Percentiles rank a stretch among this genome's conserved stretches.
These are phyloP conservation scores for Brassicogethes aeneus DNA, from an alignment of 2,888 invertebrate species.

Conservation along the genomic window DNA sequence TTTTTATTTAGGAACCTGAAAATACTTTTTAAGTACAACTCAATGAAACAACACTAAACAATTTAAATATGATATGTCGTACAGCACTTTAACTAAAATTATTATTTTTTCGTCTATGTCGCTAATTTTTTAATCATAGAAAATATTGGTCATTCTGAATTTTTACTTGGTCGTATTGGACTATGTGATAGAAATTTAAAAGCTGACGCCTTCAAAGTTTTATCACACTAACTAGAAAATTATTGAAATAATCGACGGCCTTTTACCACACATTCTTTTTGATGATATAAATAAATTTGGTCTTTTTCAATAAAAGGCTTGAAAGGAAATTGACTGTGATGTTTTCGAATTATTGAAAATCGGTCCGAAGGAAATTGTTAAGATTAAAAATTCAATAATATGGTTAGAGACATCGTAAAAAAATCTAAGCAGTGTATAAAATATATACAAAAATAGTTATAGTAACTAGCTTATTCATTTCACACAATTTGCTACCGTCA, in stretches of 20 bases:
- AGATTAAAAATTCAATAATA: not conserved
- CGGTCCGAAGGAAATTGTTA: too few relatives aligned
- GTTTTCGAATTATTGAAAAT: too few relatives aligned
- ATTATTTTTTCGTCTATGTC: not conserved
- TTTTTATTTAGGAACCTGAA: constrained; percentile 5
- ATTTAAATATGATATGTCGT: not conserved
- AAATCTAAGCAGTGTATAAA: not conserved
- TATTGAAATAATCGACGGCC: too few relatives aligned
- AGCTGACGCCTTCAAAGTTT: too few relatives aligned
- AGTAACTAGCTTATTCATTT: too few relatives aligned
- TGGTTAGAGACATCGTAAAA: not conserved
- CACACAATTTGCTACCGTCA: constrained; percentile 1
- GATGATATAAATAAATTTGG: too few relatives aligned
- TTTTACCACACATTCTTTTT: too few relatives aligned
- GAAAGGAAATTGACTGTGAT: too few relatives aligned
- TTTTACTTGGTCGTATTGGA: not conserved
- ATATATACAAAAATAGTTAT: not conserved
- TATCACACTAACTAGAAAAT: too few relatives aligned
- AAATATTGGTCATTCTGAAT: not conserved
- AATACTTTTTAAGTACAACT: not conserved
- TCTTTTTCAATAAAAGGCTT: too few relatives aligned
- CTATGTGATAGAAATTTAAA: too few relatives aligned
- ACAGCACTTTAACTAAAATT: not conserved
- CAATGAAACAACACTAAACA: constrained; percentile 3
- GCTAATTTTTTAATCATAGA: not conserved